phyloP scores from a whole-genome alignment of 2,797 vertebrate genomes.

The Typhlichthys eigenmanni region DNA sequence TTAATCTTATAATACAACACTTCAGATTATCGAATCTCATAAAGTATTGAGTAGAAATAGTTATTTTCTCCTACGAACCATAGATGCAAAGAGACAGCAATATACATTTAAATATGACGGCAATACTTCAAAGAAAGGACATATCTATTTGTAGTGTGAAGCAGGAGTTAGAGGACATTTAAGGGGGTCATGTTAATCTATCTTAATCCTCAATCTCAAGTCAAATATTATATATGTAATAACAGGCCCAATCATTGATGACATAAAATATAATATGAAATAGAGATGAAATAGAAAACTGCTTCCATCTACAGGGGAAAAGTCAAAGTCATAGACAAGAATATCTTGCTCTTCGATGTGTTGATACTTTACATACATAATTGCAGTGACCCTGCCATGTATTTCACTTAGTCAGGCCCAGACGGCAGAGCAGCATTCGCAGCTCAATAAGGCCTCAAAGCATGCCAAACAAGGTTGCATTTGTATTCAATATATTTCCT shows the following conservation, averaged over 20 bases:
- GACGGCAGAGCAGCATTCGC: conserved; percentile 20
- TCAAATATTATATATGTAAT: conserved; percentile 30
- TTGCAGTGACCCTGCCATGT: conserved; percentile 22
- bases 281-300: conserved; percentile 14
- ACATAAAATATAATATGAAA: background rate
- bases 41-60: conserved; percentile 53
- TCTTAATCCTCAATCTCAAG: conserved; percentile 3
- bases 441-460: conserved; percentile 21
- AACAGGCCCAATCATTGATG: conserved; percentile 15
- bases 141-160: background rate
- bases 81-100: conserved; percentile 47
- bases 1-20: conserved; percentile 10
- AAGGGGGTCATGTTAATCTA: too few species aligned
- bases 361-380: conserved; percentile 19
- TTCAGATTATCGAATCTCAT: conserved; percentile 33
- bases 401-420: conserved; percentile 26
- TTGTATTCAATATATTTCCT: conserved; percentile 22
- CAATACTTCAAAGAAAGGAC: conserved; percentile 6
- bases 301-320: conserved; percentile 13
- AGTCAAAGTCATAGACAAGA: background rate
- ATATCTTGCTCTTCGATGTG: conserved; percentile 1
- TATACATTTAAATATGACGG: conserved; percentile 7
- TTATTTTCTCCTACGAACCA: conserved; percentile 42
- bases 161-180: too few species aligned
- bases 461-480: conserved; percentile 26